Base-by-base conservation (phyloP, 2,113 vertebrate species). In the Ptyas mucosa region DNA sequence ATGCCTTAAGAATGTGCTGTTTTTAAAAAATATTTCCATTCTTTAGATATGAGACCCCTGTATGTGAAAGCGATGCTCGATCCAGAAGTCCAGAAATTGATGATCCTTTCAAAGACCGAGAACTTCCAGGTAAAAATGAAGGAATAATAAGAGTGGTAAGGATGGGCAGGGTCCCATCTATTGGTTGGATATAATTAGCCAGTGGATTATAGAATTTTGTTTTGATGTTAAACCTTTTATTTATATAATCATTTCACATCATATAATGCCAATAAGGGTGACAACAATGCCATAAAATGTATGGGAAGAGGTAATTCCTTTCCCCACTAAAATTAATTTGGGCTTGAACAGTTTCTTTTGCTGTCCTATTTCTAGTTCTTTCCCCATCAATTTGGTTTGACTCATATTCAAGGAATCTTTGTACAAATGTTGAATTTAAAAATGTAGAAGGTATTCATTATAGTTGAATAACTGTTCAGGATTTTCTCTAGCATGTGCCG, bases 31-130 rank as follows among this genome's bases (percentile, higher is more conserved):
- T 54, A n/a, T 94, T 96, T 88, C 96, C 87, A 92, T 95, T 95
- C 97, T 97, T 69, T 96, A 99, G 99, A 95, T 99, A 99, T 92
- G 98, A 99, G 97, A 98, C 98, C 90, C 99, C 99, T 4, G 98
- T 98, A 88, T 99, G 99, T 95, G 98, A 99, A 97, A 98, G 97
- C 0, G 97, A 98, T 5, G 98, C 98, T 85, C 98, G 98, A 93
- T 98, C 98, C 8, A 98, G 97, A 85, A 96, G 96, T 89, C 93
- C 96, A 1, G 99, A 99, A 94, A 95, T 95, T 26, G 99, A 99
- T 8, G 98, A 99, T 93, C 98, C 98, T 20, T 99, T 99, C 98
- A 98, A 98, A 96, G 98, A 98, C 97, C 97, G 99, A 97, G 99
- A 99, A 93, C 97, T 99, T 94, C 98, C 98, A 98, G 99, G 99